These are phyloP conservation scores for Onychostruthus taczanowskii DNA, from an alignment of 2,113 vertebrate genomes.

Conservation along the genomic window DNA sequence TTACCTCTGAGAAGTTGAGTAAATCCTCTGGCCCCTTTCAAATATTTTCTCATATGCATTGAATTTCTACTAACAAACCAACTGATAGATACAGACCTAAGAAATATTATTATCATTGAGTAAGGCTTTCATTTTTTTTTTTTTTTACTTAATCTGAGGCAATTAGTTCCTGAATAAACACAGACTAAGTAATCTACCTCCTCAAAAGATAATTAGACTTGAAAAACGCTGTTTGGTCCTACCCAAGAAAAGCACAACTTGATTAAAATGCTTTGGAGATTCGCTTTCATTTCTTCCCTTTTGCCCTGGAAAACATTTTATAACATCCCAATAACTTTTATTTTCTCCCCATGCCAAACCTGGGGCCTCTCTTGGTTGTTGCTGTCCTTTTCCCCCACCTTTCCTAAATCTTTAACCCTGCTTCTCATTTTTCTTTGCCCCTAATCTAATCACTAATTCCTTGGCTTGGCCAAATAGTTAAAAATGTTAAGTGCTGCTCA, in stretches of 20 bases:
- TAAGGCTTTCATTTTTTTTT: conserved; percentile 9
- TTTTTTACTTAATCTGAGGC: conserved; percentile 37
- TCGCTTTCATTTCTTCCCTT: conserved; percentile 48
- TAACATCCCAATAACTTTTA: conserved; percentile 16
- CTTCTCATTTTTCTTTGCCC: conserved; percentile 65
- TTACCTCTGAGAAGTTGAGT: background rate
- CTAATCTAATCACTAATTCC: conserved; percentile 79
- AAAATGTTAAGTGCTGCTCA: conserved; percentile 78
- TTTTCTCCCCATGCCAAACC: background rate
- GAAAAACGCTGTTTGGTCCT: background rate
- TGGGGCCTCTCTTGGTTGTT: background rate
- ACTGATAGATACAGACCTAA: background rate
- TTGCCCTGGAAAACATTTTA: conserved; percentile 31
- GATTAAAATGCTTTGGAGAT: conserved; percentile 45
- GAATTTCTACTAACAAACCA: background rate
- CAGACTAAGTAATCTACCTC: conserved; percentile 43
- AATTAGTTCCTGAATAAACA: conserved; percentile 61
- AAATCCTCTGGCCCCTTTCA: background rate
- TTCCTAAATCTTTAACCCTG: background rate
- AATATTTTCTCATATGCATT: background rate
- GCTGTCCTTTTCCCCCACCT: background rate
- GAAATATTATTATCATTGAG: conserved; percentile 17
- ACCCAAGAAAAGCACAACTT: conserved; percentile 17
- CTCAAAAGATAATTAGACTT: conserved; percentile 40
- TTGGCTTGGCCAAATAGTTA: conserved; percentile 76